A percentile compares a stretch with the other conserved stretches of the same genome.
Evolutionary conservation across 1,140 invertebrate species (phyloP).

Genomic region (Aricia agestis): DNA sequence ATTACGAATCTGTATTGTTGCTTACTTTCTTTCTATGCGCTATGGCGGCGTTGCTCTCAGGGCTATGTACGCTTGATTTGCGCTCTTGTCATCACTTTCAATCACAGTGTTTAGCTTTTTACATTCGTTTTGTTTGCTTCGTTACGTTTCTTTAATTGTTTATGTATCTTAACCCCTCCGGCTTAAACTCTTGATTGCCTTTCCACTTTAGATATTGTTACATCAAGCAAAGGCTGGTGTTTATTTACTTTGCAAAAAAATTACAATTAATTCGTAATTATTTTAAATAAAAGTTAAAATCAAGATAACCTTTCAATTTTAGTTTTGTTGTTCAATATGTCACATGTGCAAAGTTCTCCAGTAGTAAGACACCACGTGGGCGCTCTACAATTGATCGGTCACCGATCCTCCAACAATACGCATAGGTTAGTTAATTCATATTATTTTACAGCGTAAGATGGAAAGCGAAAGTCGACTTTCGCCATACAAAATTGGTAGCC

Average conservation of each 20-base stretch:
- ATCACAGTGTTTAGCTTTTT: conserved; percentile 16
- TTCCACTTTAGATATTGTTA: no score
- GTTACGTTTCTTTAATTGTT: neutral
- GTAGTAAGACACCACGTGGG: neutral
- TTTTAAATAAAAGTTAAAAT: no score
- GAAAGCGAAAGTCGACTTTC: conserved; percentile 31
- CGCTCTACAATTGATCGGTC: conserved; percentile 7
- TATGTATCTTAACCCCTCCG: neutral
- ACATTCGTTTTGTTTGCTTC: neutral
- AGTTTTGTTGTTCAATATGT: neutral
- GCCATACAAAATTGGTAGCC: conserved; percentile 21
- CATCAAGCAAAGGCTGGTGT: no score
- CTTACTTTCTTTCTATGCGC: conserved; percentile 52
- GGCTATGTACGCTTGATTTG: conserved; percentile 16
- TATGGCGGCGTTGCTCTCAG: conserved; percentile 37
- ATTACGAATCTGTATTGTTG: conserved; percentile 45
- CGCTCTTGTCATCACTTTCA: conserved; percentile 19
- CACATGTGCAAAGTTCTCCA: neutral
- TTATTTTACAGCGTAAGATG: conserved; percentile 18
- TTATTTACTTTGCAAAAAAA: no score
- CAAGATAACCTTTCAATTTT: neutral
- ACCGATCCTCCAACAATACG: neutral
- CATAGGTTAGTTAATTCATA: conserved; percentile 1
- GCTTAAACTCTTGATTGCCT: no score
- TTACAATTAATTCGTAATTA: no score